A percentile compares a stretch with the other conserved stretches of the same genome.
Evolutionary conservation across 2,113 vertebrate species (phyloP).

Genomic region (Pollimyrus isidori): DNA sequence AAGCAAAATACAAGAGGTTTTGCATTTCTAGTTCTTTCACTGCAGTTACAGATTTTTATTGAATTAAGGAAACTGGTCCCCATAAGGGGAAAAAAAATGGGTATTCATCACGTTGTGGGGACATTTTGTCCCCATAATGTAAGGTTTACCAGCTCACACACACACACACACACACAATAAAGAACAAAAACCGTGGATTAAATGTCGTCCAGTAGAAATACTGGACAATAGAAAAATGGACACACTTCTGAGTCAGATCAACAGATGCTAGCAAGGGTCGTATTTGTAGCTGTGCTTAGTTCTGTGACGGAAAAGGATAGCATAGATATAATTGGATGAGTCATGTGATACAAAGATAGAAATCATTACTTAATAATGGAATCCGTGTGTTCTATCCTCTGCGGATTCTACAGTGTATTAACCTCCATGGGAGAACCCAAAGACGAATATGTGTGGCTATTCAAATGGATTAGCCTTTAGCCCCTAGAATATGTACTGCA

Average conservation of each 20-base stretch:
- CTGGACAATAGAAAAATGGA: not conserved
- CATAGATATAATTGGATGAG: not conserved
- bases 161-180: not conserved
- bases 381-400: not conserved
- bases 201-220: not conserved
- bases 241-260: not conserved
- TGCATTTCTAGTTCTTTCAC: too few species aligned
- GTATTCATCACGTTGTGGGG: too few species aligned
- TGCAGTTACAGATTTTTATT: too few species aligned
- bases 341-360: not conserved
- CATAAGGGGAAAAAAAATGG: too few species aligned
- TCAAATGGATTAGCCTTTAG: constrained; percentile 54
- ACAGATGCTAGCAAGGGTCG: not conserved
- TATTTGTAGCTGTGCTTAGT: not conserved
- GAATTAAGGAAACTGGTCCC: too few species aligned
- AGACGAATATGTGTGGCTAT: constrained; percentile 36
- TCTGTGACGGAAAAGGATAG: not conserved
- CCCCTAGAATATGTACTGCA: constrained; percentile 44
- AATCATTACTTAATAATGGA: not conserved
- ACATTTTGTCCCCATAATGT: too few species aligned
- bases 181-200: not conserved
- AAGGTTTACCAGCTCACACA: too few species aligned
- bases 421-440: constrained; percentile 13
- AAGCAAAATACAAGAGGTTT: too few species aligned
- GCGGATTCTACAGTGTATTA: constrained; percentile 17